These are phyloP conservation scores for Xenotilapia leptura DNA, from an alignment of 2,113 vertebrate genomes.

Conservation along the genomic window DNA sequence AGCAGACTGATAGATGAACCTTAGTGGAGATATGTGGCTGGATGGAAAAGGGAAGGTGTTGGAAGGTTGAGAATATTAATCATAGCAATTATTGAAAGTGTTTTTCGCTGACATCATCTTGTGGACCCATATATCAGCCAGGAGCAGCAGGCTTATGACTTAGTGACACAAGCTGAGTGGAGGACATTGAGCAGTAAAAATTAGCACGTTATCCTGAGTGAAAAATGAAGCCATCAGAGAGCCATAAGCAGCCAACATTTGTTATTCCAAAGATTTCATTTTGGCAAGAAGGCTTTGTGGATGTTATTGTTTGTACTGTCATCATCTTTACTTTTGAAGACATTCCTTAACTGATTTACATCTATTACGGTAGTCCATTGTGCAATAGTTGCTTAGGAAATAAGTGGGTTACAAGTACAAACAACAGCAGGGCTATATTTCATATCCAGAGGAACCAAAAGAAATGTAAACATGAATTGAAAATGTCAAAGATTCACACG, in stretches of 20 bases:
- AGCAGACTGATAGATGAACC: slow-evolving; percentile 89
- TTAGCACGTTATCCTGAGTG: slow-evolving; percentile 65
- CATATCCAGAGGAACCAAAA: slow-evolving; percentile 34
- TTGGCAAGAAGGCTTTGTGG: slow-evolving; percentile 13
- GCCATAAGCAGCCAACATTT: slow-evolving; percentile 55
- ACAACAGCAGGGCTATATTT: slow-evolving; percentile 19
- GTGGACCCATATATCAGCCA: slow-evolving; percentile 83
- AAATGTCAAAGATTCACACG: slow-evolving; percentile 38
- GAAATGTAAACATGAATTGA: slow-evolving; percentile 13
- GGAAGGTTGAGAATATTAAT: slow-evolving; percentile 91
- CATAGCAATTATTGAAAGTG: slow-evolving; percentile 97
- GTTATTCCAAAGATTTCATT: slow-evolving; percentile 42
- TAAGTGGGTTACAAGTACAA: slow-evolving; percentile 2
- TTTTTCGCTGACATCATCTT: slow-evolving; percentile 87
- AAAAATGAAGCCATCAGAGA: slow-evolving; percentile 63
- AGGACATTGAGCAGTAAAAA: slow-evolving; percentile 70
- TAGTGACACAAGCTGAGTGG: slow-evolving; percentile 64
- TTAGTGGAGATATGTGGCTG: slow-evolving; percentile 72
- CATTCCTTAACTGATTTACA: not conserved
- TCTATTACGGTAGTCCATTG: not conserved
- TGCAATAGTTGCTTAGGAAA: slow-evolving; percentile 22
- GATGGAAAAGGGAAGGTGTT: slow-evolving; percentile 80
- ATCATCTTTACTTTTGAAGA: slow-evolving; percentile 3
- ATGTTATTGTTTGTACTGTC: slow-evolving; percentile 22
- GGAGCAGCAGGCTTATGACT: slow-evolving; percentile 76